These are phyloP conservation scores for Panopea generosa DNA, from an alignment of 2,888 invertebrate genomes.

Conservation along the genomic window DNA sequence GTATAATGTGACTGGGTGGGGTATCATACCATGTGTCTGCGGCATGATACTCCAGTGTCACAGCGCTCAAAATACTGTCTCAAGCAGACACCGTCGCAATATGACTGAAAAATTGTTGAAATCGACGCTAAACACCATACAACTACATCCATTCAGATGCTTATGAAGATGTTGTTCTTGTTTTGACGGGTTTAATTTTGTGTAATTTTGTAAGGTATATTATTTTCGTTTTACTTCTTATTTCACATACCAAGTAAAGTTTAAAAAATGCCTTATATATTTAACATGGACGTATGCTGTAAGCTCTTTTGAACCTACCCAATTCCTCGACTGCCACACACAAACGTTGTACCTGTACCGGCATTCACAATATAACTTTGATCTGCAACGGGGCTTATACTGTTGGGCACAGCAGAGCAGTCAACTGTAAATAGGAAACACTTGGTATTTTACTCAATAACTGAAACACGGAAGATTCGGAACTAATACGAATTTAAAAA, in stretches of 20 bases:
- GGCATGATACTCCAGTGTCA: no score
- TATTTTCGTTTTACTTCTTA: no score
- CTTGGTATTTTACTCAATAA: neutral
- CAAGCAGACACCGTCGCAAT: no score
- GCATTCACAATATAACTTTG: constrained; percentile 35
- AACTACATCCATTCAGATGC: no score
- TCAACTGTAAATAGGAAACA: constrained; percentile 18
- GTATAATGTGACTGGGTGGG: neutral
- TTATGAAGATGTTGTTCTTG: no score
- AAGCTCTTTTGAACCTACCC: constrained; percentile 37
- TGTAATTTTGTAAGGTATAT: neutral
- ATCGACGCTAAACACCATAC: no score
- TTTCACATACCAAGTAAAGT: neutral
- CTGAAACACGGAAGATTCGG: no score
- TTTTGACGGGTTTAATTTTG: neutral
- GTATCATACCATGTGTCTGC: no score
- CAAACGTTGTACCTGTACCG: constrained; percentile 41
- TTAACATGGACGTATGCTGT: neutral
- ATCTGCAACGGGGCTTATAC: constrained; percentile 3
- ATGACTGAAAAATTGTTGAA: no score
- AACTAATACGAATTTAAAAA: no score
- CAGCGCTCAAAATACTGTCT: no score
- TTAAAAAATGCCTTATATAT: neutral
- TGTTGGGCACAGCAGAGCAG: neutral
- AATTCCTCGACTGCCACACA: constrained; percentile 32